A percentile compares a stretch with the other conserved stretches of the same genome.
Evolutionary conservation across 2,888 invertebrate genomes (phyloP).

Genomic region (Pardosa pseudoannulata): DNA sequence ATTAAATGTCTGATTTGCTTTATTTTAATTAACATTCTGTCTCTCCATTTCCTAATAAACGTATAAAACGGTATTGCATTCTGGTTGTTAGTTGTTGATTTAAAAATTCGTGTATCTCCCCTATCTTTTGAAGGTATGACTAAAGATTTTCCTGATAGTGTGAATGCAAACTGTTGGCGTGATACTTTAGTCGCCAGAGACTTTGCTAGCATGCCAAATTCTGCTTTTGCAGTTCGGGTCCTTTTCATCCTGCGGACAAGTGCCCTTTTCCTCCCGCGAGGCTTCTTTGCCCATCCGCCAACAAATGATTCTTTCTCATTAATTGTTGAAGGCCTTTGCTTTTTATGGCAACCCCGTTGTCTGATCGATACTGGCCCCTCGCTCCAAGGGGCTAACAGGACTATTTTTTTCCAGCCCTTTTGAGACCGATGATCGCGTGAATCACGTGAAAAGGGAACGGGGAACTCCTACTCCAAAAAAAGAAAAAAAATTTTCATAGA

Average conservation of each 20-base stretch:
- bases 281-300: constrained; percentile 49
- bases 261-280: constrained; percentile 44
- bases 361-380: constrained; percentile 58
- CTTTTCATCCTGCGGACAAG: constrained; percentile 50
- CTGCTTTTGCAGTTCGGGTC: constrained; percentile 22
- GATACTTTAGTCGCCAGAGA: neutral
- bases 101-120: too few species aligned
- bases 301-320: constrained; percentile 67
- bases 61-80: too few species aligned
- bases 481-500: too few species aligned
- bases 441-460: neutral
- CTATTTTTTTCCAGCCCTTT: constrained; percentile 1
- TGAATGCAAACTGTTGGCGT: too few species aligned
- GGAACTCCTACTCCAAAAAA: neutral
- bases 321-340: constrained; percentile 37
- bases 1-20: too few species aligned
- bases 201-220: constrained; percentile 1
- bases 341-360: constrained; percentile 57
- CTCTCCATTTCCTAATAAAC: too few species aligned
- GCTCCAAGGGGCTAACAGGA: constrained; percentile 16
- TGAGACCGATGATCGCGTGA: neutral
- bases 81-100: too few species aligned
- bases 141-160: too few species aligned
- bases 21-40: too few species aligned
- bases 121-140: too few species aligned